Evolutionary conservation across 53 echinoderm and acorn worm species (phyloP).

Genomic region (Hippasteria phrygiana): DNA sequence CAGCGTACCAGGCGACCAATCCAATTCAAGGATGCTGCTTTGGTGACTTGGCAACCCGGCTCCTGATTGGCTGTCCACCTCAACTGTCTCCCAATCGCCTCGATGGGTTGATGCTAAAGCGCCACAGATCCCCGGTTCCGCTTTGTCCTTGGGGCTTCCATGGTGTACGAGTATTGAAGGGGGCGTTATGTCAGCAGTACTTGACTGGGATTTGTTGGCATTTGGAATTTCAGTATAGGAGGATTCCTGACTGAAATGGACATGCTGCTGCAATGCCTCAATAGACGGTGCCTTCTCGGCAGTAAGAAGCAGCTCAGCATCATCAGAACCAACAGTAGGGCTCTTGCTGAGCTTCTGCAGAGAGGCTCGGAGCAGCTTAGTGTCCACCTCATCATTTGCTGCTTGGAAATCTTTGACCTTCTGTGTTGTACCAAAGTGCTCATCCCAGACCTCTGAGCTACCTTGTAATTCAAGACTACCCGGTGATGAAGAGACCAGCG

Average conservation of each 20-base stretch:
- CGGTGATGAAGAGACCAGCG: not conserved
- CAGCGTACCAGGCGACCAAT: slow-evolving; percentile 84
- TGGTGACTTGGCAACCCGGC: slow-evolving; percentile 35
- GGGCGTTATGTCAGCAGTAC: not conserved
- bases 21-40: slow-evolving; percentile 68
- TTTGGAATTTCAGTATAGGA: not conserved
- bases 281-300: not conserved
- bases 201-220: not conserved
- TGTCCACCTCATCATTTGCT: slow-evolving; percentile 36
- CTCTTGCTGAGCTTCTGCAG: not conserved
- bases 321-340: not conserved
- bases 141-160: not conserved
- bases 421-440: not conserved
- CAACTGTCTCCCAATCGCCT: slow-evolving; percentile 31
- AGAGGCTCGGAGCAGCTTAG: slow-evolving; percentile 31
- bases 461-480: slow-evolving; percentile 4
- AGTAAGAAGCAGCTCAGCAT: not conserved
- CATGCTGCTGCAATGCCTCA: slow-evolving; percentile 42
- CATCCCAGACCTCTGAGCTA: slow-evolving; percentile 17
- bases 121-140: not conserved
- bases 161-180: not conserved
- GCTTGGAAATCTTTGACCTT: slow-evolving; percentile 28
- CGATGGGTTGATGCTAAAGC: not conserved
- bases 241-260: slow-evolving; percentile 37
- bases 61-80: slow-evolving; percentile 66